Percentiles rank a stretch among this genome's conserved stretches.
phyloP scores from a whole-genome alignment of 2,113 vertebrate species.

The Labeo rohita region DNA sequence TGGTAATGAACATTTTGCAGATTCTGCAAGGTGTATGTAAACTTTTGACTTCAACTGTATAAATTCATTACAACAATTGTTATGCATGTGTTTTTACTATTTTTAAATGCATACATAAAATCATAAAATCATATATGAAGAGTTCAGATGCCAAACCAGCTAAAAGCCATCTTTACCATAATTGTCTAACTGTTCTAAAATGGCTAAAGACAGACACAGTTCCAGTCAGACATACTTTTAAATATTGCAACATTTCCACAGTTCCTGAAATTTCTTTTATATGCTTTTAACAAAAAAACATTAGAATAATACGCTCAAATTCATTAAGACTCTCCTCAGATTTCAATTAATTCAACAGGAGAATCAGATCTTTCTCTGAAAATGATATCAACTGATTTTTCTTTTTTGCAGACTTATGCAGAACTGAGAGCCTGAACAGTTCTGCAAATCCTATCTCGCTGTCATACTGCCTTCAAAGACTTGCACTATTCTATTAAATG shows the following conservation, averaged over 20 bases:
- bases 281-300: not conserved
- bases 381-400: constrained; percentile 19
- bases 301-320: not conserved
- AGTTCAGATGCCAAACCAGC: too few species aligned
- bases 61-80: not conserved
- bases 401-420: constrained; percentile 23
- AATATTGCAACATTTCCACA: not conserved
- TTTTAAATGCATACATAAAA: too few species aligned
- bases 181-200: too few species aligned
- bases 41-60: too few species aligned
- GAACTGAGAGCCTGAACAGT: constrained; percentile 24
- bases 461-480: constrained; percentile 20
- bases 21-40: too few species aligned
- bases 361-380: constrained; percentile 13
- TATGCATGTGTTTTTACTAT: not conserved
- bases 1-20: too few species aligned
- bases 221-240: not conserved
- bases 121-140: too few species aligned
- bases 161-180: too few species aligned
- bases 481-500: constrained; percentile 24
- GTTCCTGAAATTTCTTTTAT: not conserved
- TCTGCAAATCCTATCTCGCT: constrained; percentile 6
- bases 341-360: constrained; percentile 2
- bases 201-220: not conserved
- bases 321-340: not conserved